Evolutionary conservation across 2,888 invertebrate genomes (phyloP).

Genomic region (Pantelozetes paolii): DNA sequence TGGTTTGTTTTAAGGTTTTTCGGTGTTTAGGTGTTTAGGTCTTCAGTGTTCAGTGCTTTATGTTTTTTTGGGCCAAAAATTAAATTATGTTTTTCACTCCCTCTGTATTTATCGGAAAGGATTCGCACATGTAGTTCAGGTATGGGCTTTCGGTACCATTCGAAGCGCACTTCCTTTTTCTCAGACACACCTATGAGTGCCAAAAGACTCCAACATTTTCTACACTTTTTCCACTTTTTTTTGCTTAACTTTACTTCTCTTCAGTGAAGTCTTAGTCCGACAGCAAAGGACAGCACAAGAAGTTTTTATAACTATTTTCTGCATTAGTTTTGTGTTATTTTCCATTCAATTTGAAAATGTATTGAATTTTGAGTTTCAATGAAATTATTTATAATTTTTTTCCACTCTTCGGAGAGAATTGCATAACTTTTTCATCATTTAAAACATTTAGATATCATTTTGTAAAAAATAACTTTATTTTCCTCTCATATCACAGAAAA

Average conservation of each 20-base stretch:
- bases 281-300: neutral
- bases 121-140: neutral
- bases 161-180: constrained; percentile 36
- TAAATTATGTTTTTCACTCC: neutral
- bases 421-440: no score
- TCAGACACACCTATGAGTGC: constrained; percentile 28
- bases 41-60: no score
- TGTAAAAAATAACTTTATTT: no score
- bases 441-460: no score
- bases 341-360: neutral
- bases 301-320: neutral
- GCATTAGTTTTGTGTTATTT: neutral
- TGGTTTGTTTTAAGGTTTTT: no score
- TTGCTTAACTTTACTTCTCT: neutral
- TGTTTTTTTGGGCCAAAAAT: constrained; percentile 1
- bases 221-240: constrained; percentile 18
- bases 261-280: neutral
- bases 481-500: no score
- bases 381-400: neutral
- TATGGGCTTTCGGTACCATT: constrained; percentile 1
- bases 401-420: no score
- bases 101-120: constrained; percentile 8
- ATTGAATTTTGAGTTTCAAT: neutral
- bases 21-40: no score
- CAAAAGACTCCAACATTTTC: constrained; percentile 21